Percentiles rank a stretch among this genome's conserved stretches.
These are phyloP conservation scores for Epinephelus awoara DNA, from an alignment of 2,797 vertebrate genomes.

Conservation along the genomic window DNA sequence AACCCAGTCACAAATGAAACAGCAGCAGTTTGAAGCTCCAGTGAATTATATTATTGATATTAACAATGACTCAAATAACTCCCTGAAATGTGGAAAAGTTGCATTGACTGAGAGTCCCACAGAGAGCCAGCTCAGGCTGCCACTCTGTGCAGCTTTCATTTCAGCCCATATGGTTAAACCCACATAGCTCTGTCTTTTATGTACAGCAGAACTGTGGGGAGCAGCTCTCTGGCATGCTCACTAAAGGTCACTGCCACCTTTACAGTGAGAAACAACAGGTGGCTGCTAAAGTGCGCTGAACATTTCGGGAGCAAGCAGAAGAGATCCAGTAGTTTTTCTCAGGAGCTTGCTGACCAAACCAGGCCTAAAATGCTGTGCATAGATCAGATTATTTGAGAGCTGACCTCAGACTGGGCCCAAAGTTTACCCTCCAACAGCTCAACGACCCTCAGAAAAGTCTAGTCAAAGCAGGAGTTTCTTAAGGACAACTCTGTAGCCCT, in stretches of 20 bases:
- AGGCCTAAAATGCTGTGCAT: too few species aligned
- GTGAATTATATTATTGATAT: background rate
- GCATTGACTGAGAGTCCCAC: background rate
- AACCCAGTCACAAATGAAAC: background rate
- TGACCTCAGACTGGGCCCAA: background rate
- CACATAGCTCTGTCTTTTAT: background rate
- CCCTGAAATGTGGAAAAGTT: slow-evolving; percentile 1
- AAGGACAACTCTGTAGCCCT: background rate
- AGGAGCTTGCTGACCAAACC: background rate
- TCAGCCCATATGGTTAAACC: background rate
- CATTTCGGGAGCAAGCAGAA: background rate
- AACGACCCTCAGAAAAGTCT: background rate
- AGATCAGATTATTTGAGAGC: background rate
- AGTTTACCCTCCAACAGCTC: background rate
- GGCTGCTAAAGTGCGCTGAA: background rate
- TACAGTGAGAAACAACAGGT: background rate
- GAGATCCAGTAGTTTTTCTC: background rate
- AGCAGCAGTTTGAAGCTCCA: background rate
- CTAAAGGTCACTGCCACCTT: background rate
- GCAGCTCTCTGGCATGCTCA: background rate
- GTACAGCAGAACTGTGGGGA: background rate
- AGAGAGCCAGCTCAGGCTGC: slow-evolving; percentile 1
- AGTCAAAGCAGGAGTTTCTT: background rate
- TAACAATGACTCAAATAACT: background rate
- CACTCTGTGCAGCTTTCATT: background rate